Conservation (phyloP, 2,113 vertebrate species). For the Protobothrops mucrosquamatus region DNA sequence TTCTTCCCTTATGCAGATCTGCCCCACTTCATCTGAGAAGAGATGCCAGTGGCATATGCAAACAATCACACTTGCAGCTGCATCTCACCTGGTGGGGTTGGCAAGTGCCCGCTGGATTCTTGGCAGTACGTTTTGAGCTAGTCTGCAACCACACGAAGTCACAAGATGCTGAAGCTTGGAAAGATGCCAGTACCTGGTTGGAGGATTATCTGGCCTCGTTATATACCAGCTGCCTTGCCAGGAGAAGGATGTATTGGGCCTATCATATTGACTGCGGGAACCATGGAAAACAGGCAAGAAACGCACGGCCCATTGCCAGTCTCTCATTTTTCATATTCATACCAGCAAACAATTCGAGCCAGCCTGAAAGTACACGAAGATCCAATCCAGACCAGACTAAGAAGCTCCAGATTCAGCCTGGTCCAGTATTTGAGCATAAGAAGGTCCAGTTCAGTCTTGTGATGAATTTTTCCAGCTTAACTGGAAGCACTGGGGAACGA, state of each 20-base stretch:
- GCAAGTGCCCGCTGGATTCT: background rate
- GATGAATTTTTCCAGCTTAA: background rate
- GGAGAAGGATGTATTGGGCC: background rate
- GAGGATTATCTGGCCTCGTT: too few species aligned
- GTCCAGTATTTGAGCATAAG: background rate
- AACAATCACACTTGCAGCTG: constrained; percentile 3
- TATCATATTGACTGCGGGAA: background rate
- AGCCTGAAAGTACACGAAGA: background rate
- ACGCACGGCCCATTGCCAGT: background rate
- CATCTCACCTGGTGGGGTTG: background rate
- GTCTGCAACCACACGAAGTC: background rate
- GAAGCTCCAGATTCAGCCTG: background rate
- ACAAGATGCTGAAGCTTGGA: background rate
- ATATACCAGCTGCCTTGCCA: constrained; percentile 9
- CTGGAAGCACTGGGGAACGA: background rate
- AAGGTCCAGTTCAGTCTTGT: background rate
- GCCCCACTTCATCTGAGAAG: background rate
- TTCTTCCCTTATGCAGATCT: background rate
- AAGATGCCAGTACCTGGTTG: background rate
- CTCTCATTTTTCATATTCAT: background rate
- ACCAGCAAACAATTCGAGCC: background rate
- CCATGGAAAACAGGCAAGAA: background rate
- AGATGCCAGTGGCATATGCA: background rate
- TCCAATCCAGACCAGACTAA: background rate
- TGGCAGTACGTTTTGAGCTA: background rate